Conservation (phyloP, 2,113 vertebrate species). For the Rhea pennata region DNA sequence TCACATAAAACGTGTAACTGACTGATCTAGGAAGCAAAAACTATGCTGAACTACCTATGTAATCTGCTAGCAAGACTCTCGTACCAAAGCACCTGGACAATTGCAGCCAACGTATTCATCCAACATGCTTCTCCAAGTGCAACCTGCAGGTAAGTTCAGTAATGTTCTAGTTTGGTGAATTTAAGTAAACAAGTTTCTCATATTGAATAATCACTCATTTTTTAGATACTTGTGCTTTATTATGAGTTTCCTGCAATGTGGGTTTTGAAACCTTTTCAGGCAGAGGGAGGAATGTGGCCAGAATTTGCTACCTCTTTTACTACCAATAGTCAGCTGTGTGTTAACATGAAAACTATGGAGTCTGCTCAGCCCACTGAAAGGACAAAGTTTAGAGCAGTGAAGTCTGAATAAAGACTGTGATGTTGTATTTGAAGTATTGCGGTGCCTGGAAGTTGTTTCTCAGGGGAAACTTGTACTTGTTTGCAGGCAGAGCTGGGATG, state of each 20-base stretch:
- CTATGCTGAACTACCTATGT: background rate
- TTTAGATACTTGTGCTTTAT: background rate
- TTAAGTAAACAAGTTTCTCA: background rate
- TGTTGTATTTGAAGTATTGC: background rate
- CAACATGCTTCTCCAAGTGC: background rate
- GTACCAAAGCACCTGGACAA: background rate
- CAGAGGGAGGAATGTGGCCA: background rate
- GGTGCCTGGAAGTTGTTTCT: background rate
- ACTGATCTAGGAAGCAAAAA: background rate
- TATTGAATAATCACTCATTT: background rate
- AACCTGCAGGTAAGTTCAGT: background rate
- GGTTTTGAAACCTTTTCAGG: background rate
- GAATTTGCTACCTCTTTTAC: accelerated
- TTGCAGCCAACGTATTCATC: background rate
- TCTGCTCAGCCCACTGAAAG: background rate
- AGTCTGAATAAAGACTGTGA: background rate
- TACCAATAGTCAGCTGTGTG: background rate
- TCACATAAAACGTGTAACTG: accelerated
- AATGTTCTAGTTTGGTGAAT: background rate
- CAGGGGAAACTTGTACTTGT: background rate
- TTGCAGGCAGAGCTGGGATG: background rate
- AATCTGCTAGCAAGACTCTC: background rate
- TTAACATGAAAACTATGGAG: background rate
- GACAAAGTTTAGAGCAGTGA: background rate
- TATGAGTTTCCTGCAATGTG: background rate